phyloP scores from a whole-genome alignment of 1,140 invertebrate species.

The Panulirus ornatus region DNA sequence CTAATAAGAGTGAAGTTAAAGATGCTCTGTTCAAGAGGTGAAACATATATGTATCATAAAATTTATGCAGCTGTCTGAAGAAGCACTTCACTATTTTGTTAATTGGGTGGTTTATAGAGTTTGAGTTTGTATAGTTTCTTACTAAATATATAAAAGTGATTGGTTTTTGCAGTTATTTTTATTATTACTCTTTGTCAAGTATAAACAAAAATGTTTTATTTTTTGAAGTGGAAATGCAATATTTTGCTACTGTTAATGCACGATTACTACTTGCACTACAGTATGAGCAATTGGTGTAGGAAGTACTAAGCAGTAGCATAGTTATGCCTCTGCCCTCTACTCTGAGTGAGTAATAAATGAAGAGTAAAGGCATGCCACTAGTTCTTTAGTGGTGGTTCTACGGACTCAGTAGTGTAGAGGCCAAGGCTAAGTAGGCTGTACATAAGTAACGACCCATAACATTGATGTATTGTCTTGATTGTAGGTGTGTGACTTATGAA shows the following conservation, averaged over 20 bases:
- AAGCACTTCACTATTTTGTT: not conserved
- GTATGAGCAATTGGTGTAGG: constrained; percentile 66
- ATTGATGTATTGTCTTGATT: constrained; percentile 68
- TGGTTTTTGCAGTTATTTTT: constrained; percentile 48
- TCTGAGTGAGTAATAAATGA: not conserved
- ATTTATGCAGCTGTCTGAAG: constrained; percentile 6
- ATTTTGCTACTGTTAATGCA: constrained; percentile 70
- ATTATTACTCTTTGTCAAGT: constrained; percentile 28
- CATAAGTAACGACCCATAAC: constrained; percentile 64
- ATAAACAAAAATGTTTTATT: not conserved
- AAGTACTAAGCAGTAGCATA: constrained; percentile 58
- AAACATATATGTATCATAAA: constrained; percentile 34
- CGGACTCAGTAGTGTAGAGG: constrained; percentile 37
- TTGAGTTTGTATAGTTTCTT: constrained; percentile 60
- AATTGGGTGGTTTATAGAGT: constrained; percentile 37
- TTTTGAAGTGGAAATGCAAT: constrained; percentile 57
- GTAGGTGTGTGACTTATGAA: constrained; percentile 65
- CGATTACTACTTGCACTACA: constrained; percentile 64
- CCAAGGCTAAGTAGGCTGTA: constrained; percentile 53
- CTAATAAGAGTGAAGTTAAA: not conserved
- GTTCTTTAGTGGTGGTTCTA: not conserved
- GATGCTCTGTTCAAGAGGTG: not conserved
- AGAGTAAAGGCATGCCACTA: not conserved
- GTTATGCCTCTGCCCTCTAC: constrained; percentile 60
- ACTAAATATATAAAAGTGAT: constrained; percentile 36